Conservation (phyloP, 2,113 vertebrate species). For the Sinocyclocheilus rhinocerous region DNA sequence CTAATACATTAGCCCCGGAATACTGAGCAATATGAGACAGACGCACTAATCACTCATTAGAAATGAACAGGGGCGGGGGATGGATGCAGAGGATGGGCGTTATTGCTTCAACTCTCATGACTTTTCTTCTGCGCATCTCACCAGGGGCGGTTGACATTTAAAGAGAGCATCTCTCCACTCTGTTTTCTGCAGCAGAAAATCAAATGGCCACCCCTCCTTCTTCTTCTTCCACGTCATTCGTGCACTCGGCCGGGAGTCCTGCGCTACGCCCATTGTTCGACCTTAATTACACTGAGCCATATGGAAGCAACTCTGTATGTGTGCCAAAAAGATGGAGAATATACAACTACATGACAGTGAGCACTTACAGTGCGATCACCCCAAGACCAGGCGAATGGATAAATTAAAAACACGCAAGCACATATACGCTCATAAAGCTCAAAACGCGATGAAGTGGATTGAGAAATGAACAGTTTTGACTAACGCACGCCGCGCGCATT, state of each 20-base stretch:
- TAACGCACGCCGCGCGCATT: neutral
- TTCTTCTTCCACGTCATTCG: slow-evolving; percentile 62
- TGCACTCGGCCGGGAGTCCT: slow-evolving; percentile 72
- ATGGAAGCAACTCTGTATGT: slow-evolving; percentile 75
- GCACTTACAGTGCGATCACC: neutral
- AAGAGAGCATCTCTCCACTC: slow-evolving; percentile 74
- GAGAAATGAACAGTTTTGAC: neutral
- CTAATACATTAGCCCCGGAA: slow-evolving; percentile 60
- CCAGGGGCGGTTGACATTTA: slow-evolving; percentile 77
- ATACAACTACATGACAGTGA: slow-evolving; percentile 5
- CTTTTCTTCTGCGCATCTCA: slow-evolving; percentile 68
- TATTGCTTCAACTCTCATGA: slow-evolving; percentile 54
- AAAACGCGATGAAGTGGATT: neutral
- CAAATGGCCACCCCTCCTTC: slow-evolving; percentile 71
- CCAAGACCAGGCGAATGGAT: neutral
- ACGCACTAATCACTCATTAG: slow-evolving; percentile 32
- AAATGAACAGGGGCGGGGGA: slow-evolving; percentile 28
- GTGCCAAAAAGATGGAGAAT: slow-evolving; percentile 41
- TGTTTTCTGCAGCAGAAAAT: slow-evolving; percentile 77
- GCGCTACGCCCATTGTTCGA: slow-evolving; percentile 78
- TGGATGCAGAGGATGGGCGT: slow-evolving; percentile 38
- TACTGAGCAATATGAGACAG: slow-evolving; percentile 22
- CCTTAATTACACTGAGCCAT: slow-evolving; percentile 81
- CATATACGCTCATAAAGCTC: neutral
- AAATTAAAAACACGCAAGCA: neutral